Base-by-base conservation (phyloP, 2,797 vertebrate genomes). In the Poeciliopsis infans region DNA sequence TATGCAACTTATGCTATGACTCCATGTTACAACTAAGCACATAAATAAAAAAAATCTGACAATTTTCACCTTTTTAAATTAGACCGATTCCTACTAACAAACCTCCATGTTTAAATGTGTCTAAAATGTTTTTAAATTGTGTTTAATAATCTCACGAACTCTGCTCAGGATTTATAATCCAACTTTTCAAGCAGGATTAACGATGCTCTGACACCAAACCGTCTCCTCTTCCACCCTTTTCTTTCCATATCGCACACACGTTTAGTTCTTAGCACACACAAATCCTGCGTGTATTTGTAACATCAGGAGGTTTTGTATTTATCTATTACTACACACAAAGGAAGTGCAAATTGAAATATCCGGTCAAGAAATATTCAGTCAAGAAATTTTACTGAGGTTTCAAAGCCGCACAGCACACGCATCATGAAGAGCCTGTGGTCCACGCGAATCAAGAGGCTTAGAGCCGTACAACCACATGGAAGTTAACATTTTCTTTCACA, bases 391-490 rank as follows among this genome's bases (percentile, higher is more conserved):
- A 64, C 28, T 46, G 16, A 81, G 55, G 33, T 78, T 71, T 82
- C 59, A 53, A 68, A 61, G 68, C 6, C 75, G 55, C 18, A 75
- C 20, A 57, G 64, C 72, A 45, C 23, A 64, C 15, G 23, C 46
- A 64, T 77, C 70, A 61, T 59, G 36, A 75, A 57, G 49, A 76
- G 47, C 10, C 31, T 74, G 77, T 13, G 39, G 7, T 55, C 71
- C 46, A 76, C 45, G 46, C 57, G 75, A 69, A 75, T 28, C 43
- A 82, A 84, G 8, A 77, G 75, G 76, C 74, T 84, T 86, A 76
- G 83, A 86, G 74, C 74, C 76, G 75, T 75, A 75, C 79, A 81
- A 66, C 84, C 80, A 83, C 82, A 80, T 89, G 78, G 82, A 83
- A 81, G 57, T 72, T 31, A 81, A 71, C 43, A 39, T 80, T 87